These are phyloP conservation scores for Atlantisia rogersi DNA, from an alignment of 2,113 vertebrate genomes.

Conservation along the genomic window DNA sequence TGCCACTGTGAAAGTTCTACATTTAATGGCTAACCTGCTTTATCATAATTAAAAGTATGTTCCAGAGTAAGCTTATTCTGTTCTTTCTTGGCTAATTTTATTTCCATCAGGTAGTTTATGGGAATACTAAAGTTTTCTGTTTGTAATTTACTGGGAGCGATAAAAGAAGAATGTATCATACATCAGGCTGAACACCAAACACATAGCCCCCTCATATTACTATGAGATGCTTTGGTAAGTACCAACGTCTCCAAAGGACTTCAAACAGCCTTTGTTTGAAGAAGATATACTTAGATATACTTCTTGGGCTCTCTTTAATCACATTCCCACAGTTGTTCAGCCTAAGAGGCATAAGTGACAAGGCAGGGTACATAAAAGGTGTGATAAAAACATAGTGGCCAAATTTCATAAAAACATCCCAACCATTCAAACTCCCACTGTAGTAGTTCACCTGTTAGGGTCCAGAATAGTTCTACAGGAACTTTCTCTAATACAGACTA, in stretches of 20 bases:
- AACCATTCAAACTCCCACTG: neutral
- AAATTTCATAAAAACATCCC: neutral
- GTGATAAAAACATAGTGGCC: neutral
- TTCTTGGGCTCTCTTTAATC: neutral
- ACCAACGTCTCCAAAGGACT: neutral
- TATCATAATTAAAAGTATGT: neutral
- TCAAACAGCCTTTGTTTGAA: neutral
- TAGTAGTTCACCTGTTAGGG: slow-evolving; percentile 39
- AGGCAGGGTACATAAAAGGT: neutral
- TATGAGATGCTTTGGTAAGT: neutral
- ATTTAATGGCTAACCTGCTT: neutral
- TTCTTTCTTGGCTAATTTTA: neutral
- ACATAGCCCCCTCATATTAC: neutral
- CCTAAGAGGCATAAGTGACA: neutral
- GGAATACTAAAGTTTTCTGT: neutral
- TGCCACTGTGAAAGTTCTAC: neutral
- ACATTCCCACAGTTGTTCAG: neutral
- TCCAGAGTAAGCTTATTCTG: neutral
- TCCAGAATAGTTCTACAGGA: slow-evolving; percentile 39
- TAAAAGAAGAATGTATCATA: neutral
- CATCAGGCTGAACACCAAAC: neutral
- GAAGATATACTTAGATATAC: neutral
- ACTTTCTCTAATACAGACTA: slow-evolving; percentile 14
- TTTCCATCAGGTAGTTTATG: neutral
- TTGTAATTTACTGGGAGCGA: neutral